Percentiles rank a stretch among this genome's conserved stretches.
Evolutionary conservation across 2,113 vertebrate species (phyloP).

Genomic region (Alces alces): DNA sequence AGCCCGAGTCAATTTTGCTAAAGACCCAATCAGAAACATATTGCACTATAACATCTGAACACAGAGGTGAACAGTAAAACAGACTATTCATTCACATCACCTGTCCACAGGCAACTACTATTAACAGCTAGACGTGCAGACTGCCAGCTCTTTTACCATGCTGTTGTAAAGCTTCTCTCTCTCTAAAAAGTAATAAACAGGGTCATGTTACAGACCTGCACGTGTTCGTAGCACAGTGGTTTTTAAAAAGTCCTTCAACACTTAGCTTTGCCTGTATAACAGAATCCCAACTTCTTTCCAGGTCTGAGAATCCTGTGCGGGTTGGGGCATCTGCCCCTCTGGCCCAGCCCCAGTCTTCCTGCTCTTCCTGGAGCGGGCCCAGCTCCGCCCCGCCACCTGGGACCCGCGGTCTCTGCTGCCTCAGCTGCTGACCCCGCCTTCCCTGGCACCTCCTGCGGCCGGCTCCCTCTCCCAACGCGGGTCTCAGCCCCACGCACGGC

Average conservation of each 20-base stretch:
- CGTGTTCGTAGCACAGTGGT: neutral
- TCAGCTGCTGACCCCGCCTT: neutral
- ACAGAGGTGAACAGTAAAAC: neutral
- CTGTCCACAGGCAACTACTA: neutral
- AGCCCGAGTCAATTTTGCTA: neutral
- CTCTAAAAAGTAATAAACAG: neutral
- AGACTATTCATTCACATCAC: neutral
- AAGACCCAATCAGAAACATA: neutral
- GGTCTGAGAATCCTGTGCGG: neutral
- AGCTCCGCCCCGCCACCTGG: accelerated
- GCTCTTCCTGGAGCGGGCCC: neutral
- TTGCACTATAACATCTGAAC: neutral
- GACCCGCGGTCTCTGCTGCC: neutral
- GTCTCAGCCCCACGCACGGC: accelerated
- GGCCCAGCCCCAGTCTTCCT: neutral
- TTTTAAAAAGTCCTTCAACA: neutral
- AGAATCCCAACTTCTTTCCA: neutral
- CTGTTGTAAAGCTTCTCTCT: neutral
- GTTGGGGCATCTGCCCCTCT: neutral
- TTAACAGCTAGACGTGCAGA: neutral
- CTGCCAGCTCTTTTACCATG: neutral
- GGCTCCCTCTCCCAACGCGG: neutral
- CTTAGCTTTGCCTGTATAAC: neutral
- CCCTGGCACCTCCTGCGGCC: neutral
- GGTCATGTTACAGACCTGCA: neutral